Conservation (phyloP, 2,797 vertebrate genomes). For the Silurus aristotelis region DNA sequence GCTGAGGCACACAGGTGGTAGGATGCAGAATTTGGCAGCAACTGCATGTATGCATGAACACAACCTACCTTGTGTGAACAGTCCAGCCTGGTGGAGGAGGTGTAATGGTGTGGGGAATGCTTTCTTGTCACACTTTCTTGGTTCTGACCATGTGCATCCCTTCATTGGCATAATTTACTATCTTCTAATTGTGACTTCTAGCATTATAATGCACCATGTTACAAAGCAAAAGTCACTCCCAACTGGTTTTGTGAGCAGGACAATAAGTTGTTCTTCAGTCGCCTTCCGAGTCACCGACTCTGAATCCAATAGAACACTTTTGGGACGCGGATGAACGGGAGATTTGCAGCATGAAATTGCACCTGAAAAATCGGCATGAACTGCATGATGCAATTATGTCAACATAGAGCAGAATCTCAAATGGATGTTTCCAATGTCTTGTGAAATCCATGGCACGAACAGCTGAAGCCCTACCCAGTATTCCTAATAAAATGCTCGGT, state of each 20-base stretch:
- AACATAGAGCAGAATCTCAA: neutral
- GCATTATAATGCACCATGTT: neutral
- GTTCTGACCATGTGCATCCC: neutral
- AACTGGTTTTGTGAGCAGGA: neutral
- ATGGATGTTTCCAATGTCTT: neutral
- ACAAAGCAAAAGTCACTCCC: neutral
- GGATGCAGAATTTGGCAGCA: neutral
- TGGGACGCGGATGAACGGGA: neutral
- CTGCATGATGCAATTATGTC: neutral
- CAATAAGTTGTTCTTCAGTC: neutral
- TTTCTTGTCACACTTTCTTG: neutral
- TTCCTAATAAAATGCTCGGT: neutral
- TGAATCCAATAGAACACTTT: neutral
- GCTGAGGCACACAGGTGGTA: neutral
- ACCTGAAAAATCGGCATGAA: neutral
- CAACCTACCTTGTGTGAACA: neutral
- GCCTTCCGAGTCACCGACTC: neutral
- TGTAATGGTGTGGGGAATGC: neutral
- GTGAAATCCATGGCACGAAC: neutral
- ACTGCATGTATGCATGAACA: neutral
- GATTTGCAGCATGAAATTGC: neutral
- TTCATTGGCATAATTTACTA: no score
- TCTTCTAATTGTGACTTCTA: neutral
- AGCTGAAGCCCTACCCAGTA: neutral
- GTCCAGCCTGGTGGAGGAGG: constrained; percentile 10